Evolutionary conservation across 2,888 invertebrate genomes (phyloP).

Genomic region (Pammene fasciana): DNA sequence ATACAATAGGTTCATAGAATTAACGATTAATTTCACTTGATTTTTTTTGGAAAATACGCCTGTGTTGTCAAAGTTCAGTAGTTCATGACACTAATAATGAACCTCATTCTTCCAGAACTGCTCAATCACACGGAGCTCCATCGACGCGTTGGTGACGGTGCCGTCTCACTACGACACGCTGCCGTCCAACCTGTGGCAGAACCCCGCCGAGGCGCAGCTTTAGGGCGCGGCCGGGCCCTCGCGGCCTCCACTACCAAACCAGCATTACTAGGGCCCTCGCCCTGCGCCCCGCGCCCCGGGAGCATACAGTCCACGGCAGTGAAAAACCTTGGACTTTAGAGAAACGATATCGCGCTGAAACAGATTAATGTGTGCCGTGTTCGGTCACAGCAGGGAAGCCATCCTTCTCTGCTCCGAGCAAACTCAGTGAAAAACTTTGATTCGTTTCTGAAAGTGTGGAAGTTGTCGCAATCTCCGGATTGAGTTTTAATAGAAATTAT

Average conservation of each 20-base stretch:
- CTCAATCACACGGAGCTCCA: constrained; percentile 85
- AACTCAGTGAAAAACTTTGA: constrained; percentile 58
- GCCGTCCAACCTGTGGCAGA: constrained; percentile 79
- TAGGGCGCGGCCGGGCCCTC: constrained; percentile 62
- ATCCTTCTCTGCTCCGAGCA: constrained; percentile 45
- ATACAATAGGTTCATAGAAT: too few relatives aligned
- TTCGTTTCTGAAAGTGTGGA: constrained; percentile 44
- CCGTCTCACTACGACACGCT: constrained; percentile 89
- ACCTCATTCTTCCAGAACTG: constrained; percentile 84
- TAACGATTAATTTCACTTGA: too few relatives aligned
- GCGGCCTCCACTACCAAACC: constrained; percentile 59
- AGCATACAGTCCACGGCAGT: constrained; percentile 65
- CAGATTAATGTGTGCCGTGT: not conserved
- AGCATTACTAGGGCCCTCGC: constrained; percentile 63
- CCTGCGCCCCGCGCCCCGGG: constrained; percentile 60
- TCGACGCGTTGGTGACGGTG: constrained; percentile 89
- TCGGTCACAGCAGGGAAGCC: not conserved
- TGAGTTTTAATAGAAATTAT: constrained; percentile 43
- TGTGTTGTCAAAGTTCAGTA: too few relatives aligned
- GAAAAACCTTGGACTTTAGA: constrained; percentile 68
- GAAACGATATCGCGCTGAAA: constrained; percentile 56
- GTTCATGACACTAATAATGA: not conserved
- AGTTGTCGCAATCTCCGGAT: constrained; percentile 36
- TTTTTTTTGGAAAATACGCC: too few relatives aligned
- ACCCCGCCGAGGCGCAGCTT: constrained; percentile 71